Percentiles rank a stretch among this genome's conserved stretches.
Evolutionary conservation across 2,797 vertebrate genomes (phyloP).

Genomic region (Selene dorsalis): DNA sequence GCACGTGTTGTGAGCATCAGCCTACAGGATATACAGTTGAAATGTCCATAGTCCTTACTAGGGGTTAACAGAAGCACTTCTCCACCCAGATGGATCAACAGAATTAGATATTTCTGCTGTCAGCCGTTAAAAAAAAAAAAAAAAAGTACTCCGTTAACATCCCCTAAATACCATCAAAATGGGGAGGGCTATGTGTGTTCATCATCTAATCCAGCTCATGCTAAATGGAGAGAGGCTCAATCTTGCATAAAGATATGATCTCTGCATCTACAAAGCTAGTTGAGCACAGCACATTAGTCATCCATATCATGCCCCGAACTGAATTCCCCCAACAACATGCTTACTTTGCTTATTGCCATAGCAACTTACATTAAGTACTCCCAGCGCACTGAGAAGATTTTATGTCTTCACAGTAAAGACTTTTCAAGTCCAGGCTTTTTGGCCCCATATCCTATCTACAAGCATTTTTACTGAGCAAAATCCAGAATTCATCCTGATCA

Average conservation of each 20-base stretch:
- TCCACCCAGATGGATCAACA: slow-evolving; percentile 36
- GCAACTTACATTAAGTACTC: slow-evolving; percentile 63
- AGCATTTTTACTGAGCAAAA: slow-evolving; percentile 19
- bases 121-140: too few relatives aligned
- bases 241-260: slow-evolving; percentile 67
- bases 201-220: slow-evolving; percentile 39
- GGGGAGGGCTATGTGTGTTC: slow-evolving; percentile 16
- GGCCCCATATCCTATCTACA: slow-evolving; percentile 33
- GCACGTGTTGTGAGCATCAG: neutral
- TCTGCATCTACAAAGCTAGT: slow-evolving; percentile 57
- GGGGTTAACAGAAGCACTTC: slow-evolving; percentile 34
- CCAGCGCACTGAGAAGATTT: slow-evolving; percentile 56
- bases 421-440: slow-evolving; percentile 32
- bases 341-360: slow-evolving; percentile 62
- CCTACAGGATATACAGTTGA: slow-evolving; percentile 3
- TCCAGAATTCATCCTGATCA: slow-evolving; percentile 13
- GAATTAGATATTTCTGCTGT: slow-evolving; percentile 53
- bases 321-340: slow-evolving; percentile 51
- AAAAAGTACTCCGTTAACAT: slow-evolving; percentile 29
- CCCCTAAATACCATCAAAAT: slow-evolving; percentile 42
- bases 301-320: slow-evolving; percentile 45
- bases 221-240: slow-evolving; percentile 54
- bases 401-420: slow-evolving; percentile 39
- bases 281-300: slow-evolving; percentile 64
- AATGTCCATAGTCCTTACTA: slow-evolving; percentile 3